Base-by-base conservation (phyloP, 1,140 invertebrate genomes). In the Triops longicaudatus region DNA sequence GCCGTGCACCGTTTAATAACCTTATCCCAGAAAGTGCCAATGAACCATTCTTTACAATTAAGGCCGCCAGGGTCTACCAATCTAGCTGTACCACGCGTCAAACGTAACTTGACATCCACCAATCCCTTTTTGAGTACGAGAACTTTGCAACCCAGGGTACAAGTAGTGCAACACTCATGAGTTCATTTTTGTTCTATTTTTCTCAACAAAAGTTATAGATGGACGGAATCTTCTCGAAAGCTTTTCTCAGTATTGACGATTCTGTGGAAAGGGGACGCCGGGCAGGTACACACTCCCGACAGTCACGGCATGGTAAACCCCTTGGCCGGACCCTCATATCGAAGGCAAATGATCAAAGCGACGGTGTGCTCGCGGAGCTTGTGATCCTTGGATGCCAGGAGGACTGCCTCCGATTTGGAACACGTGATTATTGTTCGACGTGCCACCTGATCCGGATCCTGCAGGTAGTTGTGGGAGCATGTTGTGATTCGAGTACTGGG, bases 281-380 rank as follows among this genome's bases (percentile, higher is more conserved):
- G 50, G 50, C n/a, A 63, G 50, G 22, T 63, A 63, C 50, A 63
- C 50, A 63, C 22, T 63, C 50, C 50, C 50, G 50, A 63, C 50
- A 17, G 50, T 63, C 50, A 63, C 50, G 17, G 50, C 50, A n/a
- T 63, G 50, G 50, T 63, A 63, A 63, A 77, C 76, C 76, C 76
- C 76, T 77, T 77, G 76, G 41, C 76, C 76, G 12, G 76, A 37
- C 72, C 71, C 71, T 77, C 76, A 77, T 37, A 77, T 77, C 17
- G 76, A 77, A n/a, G 76, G 76, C 72, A 77, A 73, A 73, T 77
- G 76, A 73, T 77, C 76, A 31, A 73, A 77, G 28, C 76, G 76
- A 22, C 76, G 76, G 72, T 43, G 41, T 14, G 73, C 73, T 43
- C 76, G n/a, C 37, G 76, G 76, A n/a, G 76, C 76, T 73, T 77